phyloP scores from a whole-genome alignment of 1,140 invertebrate species.

The Dolichoris vasculosae region DNA sequence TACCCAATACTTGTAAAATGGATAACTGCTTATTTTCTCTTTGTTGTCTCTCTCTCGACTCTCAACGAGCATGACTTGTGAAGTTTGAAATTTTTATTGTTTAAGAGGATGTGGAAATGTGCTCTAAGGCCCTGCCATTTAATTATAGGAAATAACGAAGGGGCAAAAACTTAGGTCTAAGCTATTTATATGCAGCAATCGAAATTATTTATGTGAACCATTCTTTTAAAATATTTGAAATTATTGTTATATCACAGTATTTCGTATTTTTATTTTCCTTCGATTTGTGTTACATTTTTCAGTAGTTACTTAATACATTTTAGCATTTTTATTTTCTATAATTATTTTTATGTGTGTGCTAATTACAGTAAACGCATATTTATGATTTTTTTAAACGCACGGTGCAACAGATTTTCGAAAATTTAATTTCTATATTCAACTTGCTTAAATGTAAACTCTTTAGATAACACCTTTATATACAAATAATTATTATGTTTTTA shows the following conservation, averaged over 20 bases:
- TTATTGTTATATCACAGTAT: constrained; percentile 18
- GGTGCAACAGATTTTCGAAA: background rate
- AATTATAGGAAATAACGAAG: background rate
- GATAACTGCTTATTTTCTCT: background rate
- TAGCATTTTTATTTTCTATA: background rate
- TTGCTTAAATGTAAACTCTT: too few species aligned
- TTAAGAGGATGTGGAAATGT: background rate
- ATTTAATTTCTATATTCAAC: background rate
- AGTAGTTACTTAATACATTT: background rate
- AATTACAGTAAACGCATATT: background rate
- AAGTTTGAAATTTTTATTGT: background rate
- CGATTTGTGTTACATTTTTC: background rate
- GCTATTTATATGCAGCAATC: background rate
- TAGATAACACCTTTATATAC: too few species aligned
- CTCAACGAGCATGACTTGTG: background rate
- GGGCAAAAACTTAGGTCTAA: background rate
- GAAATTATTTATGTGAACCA: constrained; percentile 38
- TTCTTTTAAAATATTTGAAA: constrained; percentile 17
- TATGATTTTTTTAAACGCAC: background rate
- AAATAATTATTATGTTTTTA: too few species aligned
- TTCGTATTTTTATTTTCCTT: background rate
- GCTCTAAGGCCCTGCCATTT: background rate
- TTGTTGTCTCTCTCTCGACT: background rate
- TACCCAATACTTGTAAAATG: background rate
- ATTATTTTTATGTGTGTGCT: background rate